Conservation (phyloP, 2,113 vertebrate species). For the Platysternon megacephalum region DNA sequence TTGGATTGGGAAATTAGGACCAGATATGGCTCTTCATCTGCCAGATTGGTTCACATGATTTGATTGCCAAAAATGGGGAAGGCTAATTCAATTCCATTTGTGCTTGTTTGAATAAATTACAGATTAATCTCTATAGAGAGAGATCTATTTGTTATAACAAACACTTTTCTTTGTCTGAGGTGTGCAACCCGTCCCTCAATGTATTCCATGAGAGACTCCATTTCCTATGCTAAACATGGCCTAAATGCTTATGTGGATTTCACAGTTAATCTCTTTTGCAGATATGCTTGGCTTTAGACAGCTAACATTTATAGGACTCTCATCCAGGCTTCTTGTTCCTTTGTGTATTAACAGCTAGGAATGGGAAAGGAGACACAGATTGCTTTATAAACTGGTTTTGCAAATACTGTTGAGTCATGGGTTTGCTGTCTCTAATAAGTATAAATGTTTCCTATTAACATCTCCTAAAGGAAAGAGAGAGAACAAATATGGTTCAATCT, state of each 20-base stretch:
- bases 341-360: background rate
- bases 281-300: background rate
- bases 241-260: constrained; percentile 6
- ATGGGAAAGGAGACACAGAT: background rate
- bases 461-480: background rate
- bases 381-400: background rate
- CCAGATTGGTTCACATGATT: constrained; percentile 49
- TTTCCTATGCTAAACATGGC: constrained; percentile 19
- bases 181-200: background rate
- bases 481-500: background rate
- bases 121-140: background rate
- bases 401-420: background rate
- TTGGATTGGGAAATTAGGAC: constrained; percentile 65
- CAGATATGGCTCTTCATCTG: constrained; percentile 53
- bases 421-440: background rate
- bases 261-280: constrained; percentile 16
- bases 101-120: constrained; percentile 33
- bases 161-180: background rate
- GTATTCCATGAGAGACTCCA: constrained; percentile 26
- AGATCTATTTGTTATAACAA: fast-evolving
- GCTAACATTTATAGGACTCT: constrained; percentile 10
- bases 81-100: constrained; percentile 4
- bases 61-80: constrained; percentile 29
- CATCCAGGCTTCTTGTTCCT: background rate
- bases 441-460: fast-evolving